Evolutionary conservation across 2,797 vertebrate species (phyloP), one percentile per base, ranked within the genome.

Genomic region (Sorex maritimensis): DNA sequence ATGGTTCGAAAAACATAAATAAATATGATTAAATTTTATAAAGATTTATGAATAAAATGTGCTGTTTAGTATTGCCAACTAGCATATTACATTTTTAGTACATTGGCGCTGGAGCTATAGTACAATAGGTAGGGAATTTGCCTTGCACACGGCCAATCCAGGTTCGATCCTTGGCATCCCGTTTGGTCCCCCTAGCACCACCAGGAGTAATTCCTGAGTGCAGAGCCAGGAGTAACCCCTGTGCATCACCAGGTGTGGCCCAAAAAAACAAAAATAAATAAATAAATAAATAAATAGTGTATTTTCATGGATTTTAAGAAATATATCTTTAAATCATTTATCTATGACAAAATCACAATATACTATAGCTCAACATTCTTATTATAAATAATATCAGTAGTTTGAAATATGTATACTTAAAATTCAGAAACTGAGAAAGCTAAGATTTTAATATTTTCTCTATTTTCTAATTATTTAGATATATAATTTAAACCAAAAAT

Each of bases 391-490:
- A 12, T 28, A n/a, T 67, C 26, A 67, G 12, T 67, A 44, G 41
- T 15, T 67, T 67, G 12, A 67, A 55, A 44, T 71, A 83, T 75
- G 92, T 93, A 86, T 75, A 30, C 81, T 68, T 75, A 91, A 90
- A 93, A 79, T 71, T 75, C 4, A 89, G 49, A 77, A 89, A 77
- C 73, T 90, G 19, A 69, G 26, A 90, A 61, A 81, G 30, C 71
- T 91, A 61, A 93, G 13, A 0, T 55, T 93, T 75, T 84, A 1
- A 55, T 68, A 44, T 44, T 44, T 44, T 71, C 69, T 63, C 71
- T 90, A 85, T 72, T 86, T 94, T 92, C 8, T 55, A 1, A 79
- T 91, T 82, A 85, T 73, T 95, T 92, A 49, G 14, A 30, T 14
- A 34, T 92, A 94, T 81, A 63, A 73, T 58, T 91, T 68, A 78